Conservation (phyloP, 2,113 vertebrate species). For the Nothoprocta perdicaria region DNA sequence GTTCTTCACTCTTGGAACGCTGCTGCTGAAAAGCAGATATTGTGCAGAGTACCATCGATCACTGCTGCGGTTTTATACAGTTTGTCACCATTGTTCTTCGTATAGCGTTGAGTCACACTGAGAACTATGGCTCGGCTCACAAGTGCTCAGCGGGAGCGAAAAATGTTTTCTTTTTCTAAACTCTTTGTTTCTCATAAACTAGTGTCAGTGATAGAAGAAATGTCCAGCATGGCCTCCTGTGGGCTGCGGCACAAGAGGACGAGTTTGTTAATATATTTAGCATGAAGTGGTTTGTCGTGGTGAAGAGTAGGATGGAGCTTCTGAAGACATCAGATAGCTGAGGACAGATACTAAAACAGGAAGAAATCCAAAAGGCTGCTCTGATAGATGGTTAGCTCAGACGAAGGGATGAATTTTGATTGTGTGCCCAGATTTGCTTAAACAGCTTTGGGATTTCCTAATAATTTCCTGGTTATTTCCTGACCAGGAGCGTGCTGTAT, state of each 20-base stretch:
- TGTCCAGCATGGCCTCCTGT: neutral
- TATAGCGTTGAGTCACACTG: slow-evolving; percentile 72
- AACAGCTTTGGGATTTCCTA: neutral
- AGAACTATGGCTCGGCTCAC: slow-evolving; percentile 65
- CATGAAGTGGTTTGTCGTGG: neutral
- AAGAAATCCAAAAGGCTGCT: neutral
- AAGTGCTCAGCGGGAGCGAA: slow-evolving; percentile 22
- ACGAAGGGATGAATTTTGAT: neutral
- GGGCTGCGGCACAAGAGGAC: neutral
- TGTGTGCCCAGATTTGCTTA: neutral
- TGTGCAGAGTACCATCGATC: slow-evolving; percentile 84
- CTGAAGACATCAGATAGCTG: neutral
- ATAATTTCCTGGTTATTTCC: neutral
- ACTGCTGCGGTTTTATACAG: slow-evolving; percentile 81
- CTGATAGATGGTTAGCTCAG: neutral
- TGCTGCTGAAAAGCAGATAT: slow-evolving; percentile 86
- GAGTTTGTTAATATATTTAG: neutral
- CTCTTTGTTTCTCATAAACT: neutral
- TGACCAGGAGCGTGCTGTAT: neutral
- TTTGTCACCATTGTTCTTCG: slow-evolving; percentile 90
- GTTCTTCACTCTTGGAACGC: slow-evolving; percentile 62
- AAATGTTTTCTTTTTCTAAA: neutral
- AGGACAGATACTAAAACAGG: neutral
- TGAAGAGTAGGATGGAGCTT: neutral
- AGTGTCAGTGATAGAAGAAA: neutral